Evolutionary conservation across 1,140 invertebrate species (phyloP), one percentile per base, ranked within the genome.

Genomic region (Heterodera carotae): DNA sequence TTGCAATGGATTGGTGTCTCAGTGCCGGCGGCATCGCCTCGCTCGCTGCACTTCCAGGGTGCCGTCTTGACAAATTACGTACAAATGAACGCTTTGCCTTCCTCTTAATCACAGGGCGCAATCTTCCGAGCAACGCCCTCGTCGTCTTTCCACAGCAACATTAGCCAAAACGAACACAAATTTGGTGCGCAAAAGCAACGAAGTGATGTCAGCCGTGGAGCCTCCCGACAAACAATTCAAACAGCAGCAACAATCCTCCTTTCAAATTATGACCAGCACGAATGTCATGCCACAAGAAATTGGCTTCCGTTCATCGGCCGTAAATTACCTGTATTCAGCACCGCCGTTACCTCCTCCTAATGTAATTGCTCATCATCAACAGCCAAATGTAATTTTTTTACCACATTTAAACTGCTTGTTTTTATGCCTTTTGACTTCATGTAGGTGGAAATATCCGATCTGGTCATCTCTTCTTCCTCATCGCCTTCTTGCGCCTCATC

Each of bases 1-100:
- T 62, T 27, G 78, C 78, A 10, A n/a, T 79, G 48, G 78, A 79
- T 66, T 79, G 79, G 76, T 79, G 78, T 59, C 31, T 6, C 33
- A 79, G 78, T 67, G n/a, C 60, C 25, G 78, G 78, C 29, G 79
- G 78, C 15, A 76, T 76, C 73, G 33, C 70, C 36, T 77, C 72
- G 36, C 56, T 74, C 18, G n/a, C 72, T 10, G 15, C 27, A 15
- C 22, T 74, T 15, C 72, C 72, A 12, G 39, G 72, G 72, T 62
- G 10, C 18, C 18, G 7, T 39, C 3, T 71, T 59, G 53, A 22
- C 27, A 18, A 6, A 62, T 70, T 18, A 1, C 64, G 31, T 22
- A n/a, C n/a, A n/a, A n/a, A n/a, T n/a, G n/a, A 4, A 18, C 53
- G 39, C 34, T 3, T 62, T 74, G 5, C 25, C 34, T 74, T 31